Evolutionary conservation across 2,113 vertebrate species (phyloP), one percentile per base, ranked within the genome.

Genomic region (Ophiodon elongatus): DNA sequence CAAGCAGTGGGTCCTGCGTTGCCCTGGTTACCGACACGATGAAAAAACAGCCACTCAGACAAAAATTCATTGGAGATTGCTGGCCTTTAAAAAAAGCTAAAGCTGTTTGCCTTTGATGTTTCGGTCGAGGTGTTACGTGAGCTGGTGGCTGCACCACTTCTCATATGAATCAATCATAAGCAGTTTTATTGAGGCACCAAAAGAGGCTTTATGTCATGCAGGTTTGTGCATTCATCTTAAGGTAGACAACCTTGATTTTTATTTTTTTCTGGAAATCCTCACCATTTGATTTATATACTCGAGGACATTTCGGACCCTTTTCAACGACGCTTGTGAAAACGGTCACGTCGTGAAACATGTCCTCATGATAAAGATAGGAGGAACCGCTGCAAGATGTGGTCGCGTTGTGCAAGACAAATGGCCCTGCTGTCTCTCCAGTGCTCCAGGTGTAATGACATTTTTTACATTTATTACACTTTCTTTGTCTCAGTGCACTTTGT

Each of bases 261-360:
- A 8, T 37, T 15, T 45, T 29, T 67, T 50, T 70, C 72, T 73
- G 59, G 80, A 87, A 88, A 85, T 90, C 59, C 82, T 82, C 82
- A 75, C 54, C 83, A 27, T 71, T 66, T 75, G 69, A 80, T 87
- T 84, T 73, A 85, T 82, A 21, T 56, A 50, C 27, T 37, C 19
- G 25, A 45, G 23, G 4, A 33, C 13, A 35, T 54, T 72, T 76
- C 73, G 31, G 6, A 31, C 29, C 11, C 29, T 68, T 76, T 65
- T 65, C 64, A 63, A 78, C 65, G 75, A 75, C 29, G 37, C 41
- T 11, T 21, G 17, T 67, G 45, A 11, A 86, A 76, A 79, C 65
- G 1, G n/a, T n/a, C n/a, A n/a, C 4, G 13, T 21, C 1, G 25
- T 1, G 17, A 65, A 54, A 65, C 14, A 15, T 65, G 33, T 68